Conservation (phyloP, 2,113 vertebrate species). For the Saguinus midas region DNA sequence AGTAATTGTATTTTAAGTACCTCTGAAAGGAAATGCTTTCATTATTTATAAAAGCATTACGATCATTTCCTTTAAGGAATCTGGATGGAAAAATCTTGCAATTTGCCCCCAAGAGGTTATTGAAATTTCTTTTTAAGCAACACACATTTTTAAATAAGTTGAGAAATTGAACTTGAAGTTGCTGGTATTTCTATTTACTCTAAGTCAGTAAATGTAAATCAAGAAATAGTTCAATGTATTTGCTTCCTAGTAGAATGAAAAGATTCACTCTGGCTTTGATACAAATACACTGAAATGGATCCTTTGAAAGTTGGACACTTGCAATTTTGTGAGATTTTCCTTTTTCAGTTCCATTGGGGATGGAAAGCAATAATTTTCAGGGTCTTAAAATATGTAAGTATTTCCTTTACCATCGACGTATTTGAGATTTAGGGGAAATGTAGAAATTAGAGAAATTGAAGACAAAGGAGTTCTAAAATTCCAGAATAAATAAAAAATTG, state of each 20-base stretch:
- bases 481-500: conserved; percentile 23
- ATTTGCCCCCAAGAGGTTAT: background rate
- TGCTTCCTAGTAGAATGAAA: conserved; percentile 6
- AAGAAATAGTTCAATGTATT: background rate
- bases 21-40: conserved; percentile 45
- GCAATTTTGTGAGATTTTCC: background rate
- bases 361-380: background rate
- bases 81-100: background rate
- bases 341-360: background rate
- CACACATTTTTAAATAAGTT: conserved; percentile 14
- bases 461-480: background rate
- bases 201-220: conserved; percentile 10
- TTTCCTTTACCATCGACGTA: background rate
- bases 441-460: background rate
- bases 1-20: conserved; percentile 51
- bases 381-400: background rate
- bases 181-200: conserved; percentile 25
- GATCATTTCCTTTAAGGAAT: background rate
- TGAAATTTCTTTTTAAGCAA: conserved; percentile 45
- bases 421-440: background rate
- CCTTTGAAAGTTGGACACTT: background rate
- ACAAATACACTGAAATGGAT: background rate
- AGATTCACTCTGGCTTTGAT: background rate
- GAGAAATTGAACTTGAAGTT: conserved; percentile 3
- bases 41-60: conserved; percentile 44